These are phyloP conservation scores for Dicrostonyx torquatus DNA, from an alignment of 2,797 vertebrate species.

Conservation along the genomic window DNA sequence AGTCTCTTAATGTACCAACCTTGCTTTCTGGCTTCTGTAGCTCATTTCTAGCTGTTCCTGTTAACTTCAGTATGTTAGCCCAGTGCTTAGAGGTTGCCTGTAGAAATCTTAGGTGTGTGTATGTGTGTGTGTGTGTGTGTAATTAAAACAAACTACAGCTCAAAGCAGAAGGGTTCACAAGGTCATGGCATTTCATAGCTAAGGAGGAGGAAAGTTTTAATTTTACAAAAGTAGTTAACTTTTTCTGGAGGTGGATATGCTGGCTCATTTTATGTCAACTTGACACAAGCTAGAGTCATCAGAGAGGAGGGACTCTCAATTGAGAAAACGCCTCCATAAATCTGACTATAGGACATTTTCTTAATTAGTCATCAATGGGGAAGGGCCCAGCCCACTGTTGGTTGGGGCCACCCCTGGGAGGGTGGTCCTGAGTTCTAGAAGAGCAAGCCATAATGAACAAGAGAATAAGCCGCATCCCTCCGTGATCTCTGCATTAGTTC, in stretches of 20 bases:
- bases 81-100: not conserved
- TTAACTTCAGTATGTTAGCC: not conserved
- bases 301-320: not conserved
- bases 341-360: not conserved
- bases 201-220: not conserved
- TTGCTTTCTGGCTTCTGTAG: not conserved
- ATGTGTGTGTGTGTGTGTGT: not conserved
- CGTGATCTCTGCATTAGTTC: not conserved
- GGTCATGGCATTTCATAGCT: not conserved
- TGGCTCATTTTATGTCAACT: not conserved
- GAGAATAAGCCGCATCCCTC: not conserved
- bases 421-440: not conserved
- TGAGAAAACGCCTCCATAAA: not conserved
- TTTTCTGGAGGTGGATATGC: not conserved
- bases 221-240: not conserved
- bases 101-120: not conserved
- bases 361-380: not conserved
- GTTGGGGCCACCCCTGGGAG: too few relatives aligned
- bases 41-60: not conserved
- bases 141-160: not conserved
- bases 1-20: not conserved
- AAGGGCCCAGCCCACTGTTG: not conserved
- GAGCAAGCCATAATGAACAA: not conserved
- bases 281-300: not conserved
- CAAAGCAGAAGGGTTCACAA: not conserved